A percentile compares a stretch with the other conserved stretches of the same genome.
These are phyloP conservation scores for Campylomormyrus tamandua DNA, from an alignment of 2,113 vertebrate species.

Conservation along the genomic window DNA sequence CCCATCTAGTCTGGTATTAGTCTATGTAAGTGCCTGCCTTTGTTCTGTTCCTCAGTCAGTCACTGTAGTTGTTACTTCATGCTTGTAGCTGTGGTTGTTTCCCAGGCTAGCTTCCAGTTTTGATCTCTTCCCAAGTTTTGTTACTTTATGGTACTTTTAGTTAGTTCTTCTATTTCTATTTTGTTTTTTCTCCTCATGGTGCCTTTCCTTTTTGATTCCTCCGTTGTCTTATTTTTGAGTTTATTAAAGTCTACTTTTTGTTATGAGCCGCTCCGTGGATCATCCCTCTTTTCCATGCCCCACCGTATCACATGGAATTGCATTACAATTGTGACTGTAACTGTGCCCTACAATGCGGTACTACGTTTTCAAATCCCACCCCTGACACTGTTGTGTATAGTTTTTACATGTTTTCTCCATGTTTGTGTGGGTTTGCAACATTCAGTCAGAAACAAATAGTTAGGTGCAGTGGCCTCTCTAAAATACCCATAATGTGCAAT, in stretches of 20 bases:
- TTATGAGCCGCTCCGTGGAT: background rate
- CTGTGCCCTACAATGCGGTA: background rate
- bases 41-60: background rate
- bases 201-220: background rate
- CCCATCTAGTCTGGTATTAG: background rate
- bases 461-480: background rate
- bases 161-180: background rate
- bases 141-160: background rate
- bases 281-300: background rate
- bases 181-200: background rate
- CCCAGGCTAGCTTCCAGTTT: background rate
- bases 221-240: background rate
- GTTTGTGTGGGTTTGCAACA: background rate
- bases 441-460: background rate
- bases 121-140: background rate
- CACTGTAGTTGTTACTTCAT: background rate
- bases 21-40: background rate
- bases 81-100: background rate
- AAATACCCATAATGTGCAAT: background rate
- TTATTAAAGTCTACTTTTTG: background rate
- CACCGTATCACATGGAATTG: background rate
- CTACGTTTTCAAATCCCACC: background rate
- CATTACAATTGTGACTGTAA: background rate
- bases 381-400: background rate
- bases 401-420: background rate